Conservation (phyloP, 2,113 vertebrate species). For the Leuciscus idus region DNA sequence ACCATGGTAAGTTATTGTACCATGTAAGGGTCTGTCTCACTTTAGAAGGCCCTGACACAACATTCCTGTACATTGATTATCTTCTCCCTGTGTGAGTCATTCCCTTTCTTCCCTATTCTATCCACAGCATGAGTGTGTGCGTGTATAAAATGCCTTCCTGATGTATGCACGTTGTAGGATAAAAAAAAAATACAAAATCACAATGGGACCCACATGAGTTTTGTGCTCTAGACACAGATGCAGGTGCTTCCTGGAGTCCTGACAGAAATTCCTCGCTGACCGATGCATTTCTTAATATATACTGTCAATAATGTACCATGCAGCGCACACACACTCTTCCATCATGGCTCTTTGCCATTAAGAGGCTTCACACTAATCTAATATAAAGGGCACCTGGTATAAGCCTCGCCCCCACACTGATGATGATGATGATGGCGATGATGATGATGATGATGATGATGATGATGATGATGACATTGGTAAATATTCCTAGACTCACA, state of each 20-base stretch:
- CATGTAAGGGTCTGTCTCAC: neutral
- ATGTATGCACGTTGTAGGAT: conserved; percentile 32
- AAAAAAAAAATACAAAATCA: conserved; percentile 36
- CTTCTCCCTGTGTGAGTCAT: conserved; percentile 16
- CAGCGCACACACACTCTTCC: neutral
- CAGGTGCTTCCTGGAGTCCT: conserved; percentile 61
- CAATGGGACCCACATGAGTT: conserved; percentile 37
- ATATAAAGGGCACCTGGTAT: neutral
- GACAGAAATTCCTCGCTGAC: conserved; percentile 39
- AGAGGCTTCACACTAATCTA: neutral
- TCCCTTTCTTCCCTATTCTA: neutral
- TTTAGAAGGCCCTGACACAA: neutral
- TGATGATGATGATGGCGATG: conserved; percentile 4
- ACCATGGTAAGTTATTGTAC: neutral
- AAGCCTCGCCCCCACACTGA: neutral
- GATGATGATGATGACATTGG: neutral
- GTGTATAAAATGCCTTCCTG: conserved; percentile 26
- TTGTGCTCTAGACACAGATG: conserved; percentile 12
- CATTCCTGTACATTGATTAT: conserved; percentile 8
- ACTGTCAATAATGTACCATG: neutral
- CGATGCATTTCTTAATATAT: conserved; percentile 20
- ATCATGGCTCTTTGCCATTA: conserved; percentile 1
- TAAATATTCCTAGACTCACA: conserved; percentile 6
- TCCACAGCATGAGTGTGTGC: conserved; percentile 37
- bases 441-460: neutral